Percentiles rank a stretch among this genome's conserved stretches.
phyloP scores from a whole-genome alignment of 2,797 vertebrate genomes.

The Hipposideros larvatus region DNA sequence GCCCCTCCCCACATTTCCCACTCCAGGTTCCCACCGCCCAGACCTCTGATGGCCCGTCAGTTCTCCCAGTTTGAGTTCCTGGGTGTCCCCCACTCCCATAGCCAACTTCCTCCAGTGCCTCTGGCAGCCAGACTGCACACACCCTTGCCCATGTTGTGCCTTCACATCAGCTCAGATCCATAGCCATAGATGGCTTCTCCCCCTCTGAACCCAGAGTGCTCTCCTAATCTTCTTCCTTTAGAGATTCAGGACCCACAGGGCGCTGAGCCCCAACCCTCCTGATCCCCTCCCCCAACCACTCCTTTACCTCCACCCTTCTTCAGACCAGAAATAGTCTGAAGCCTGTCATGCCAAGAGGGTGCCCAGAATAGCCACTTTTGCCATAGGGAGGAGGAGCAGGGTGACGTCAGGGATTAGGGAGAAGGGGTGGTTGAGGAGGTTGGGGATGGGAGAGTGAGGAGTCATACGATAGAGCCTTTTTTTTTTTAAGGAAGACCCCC shows the following conservation, averaged over 20 bases:
- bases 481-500: neutral
- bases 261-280: neutral
- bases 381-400: slow-evolving; percentile 40
- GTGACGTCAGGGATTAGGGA: slow-evolving; percentile 65
- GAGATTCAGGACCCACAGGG: slow-evolving; percentile 9
- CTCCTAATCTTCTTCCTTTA: neutral
- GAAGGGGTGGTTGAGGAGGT: neutral
- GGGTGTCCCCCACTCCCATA: neutral
- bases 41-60: neutral
- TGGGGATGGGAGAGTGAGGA: neutral
- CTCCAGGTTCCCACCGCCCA: neutral
- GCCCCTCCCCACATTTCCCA: neutral
- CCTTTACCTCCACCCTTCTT: slow-evolving; percentile 66
- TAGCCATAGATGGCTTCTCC: neutral
- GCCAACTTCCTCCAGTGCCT: neutral
- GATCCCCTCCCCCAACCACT: slow-evolving; percentile 39
- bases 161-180: neutral
- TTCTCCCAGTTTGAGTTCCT: neutral
- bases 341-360: slow-evolving; percentile 72
- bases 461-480: neutral
- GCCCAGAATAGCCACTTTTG: slow-evolving; percentile 76
- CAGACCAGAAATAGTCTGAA: slow-evolving; percentile 80
- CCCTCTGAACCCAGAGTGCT: neutral
- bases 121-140: neutral
- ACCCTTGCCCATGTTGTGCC: neutral